A percentile compares a stretch with the other conserved stretches of the same genome.
Evolutionary conservation across 1,140 invertebrate species (phyloP).

Genomic region (Trypoxylus dichotomus): DNA sequence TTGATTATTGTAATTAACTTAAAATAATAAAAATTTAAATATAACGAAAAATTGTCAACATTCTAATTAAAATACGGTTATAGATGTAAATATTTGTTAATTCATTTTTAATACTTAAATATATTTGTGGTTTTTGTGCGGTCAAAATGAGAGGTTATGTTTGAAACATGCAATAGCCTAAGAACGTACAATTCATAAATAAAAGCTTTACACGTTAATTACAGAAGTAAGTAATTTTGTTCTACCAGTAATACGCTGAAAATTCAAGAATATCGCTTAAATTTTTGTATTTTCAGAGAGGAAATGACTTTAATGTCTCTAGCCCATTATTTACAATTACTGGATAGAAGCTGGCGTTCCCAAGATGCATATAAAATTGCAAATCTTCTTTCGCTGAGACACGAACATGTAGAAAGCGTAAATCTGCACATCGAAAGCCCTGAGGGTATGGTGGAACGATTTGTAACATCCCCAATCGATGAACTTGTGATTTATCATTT

Average conservation of each 20-base stretch:
- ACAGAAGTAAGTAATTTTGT: too few species aligned
- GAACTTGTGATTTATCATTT: slow-evolving; percentile 81
- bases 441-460: slow-evolving; percentile 69
- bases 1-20: neutral
- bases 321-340: slow-evolving; percentile 52
- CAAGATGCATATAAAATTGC: slow-evolving; percentile 62
- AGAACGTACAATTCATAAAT: too few species aligned
- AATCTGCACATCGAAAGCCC: slow-evolving; percentile 71
- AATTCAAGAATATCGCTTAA: neutral
- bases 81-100: too few species aligned
- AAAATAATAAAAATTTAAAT: too few species aligned
- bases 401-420: slow-evolving; percentile 72
- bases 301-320: slow-evolving; percentile 49
- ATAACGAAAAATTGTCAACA: too few species aligned
- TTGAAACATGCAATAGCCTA: too few species aligned
- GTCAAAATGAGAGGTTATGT: too few species aligned
- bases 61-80: too few species aligned
- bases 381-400: slow-evolving; percentile 72
- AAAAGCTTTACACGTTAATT: too few species aligned
- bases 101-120: too few species aligned
- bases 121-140: too few species aligned
- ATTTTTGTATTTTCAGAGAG: slow-evolving; percentile 6
- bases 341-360: slow-evolving; percentile 59
- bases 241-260: too few species aligned
- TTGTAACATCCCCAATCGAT: slow-evolving; percentile 73